Base-by-base conservation (phyloP, 64 coral and sea anemone species). In the Stylophora pistillata region DNA sequence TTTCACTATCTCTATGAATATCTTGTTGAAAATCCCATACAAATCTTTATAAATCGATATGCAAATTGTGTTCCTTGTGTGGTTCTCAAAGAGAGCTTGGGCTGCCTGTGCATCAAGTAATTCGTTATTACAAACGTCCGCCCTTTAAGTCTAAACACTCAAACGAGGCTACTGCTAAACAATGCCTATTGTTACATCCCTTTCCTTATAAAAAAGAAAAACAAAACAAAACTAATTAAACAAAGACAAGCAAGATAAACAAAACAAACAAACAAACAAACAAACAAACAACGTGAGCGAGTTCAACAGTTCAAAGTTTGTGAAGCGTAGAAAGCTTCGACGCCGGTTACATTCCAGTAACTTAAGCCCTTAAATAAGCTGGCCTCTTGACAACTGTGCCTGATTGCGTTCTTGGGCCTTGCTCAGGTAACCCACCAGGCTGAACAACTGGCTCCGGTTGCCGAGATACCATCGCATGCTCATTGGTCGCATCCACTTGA, bases 271-370 rank as follows among this genome's bases (percentile, higher is more conserved):
- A 0, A 71, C 25, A 71, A n/a, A n/a, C n/a, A n/a, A 71, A 2
- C 25, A 71, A 71, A 27, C 17, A 71, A 71, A 2, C 21, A 25
- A 71, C 27, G 68, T 71, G 6, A 41, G 37, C 6, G 37, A 41
- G 37, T 41, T 71, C 68, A 71, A 71, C 17, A 27, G 18, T 71
- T 71, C 68, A 71, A 71, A n/a, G 68, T 71, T 71, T 71, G 68
- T 71, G 25, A 11, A n/a, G 26, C 18, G 68, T 71, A 27, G n/a
- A 71, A 71, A 27, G n/a, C 17, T n/a, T n/a, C n/a, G n/a, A n/a
- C n/a, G n/a, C n/a, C n/a, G n/a, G n/a, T n/a, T 71, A 27, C 68
- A 71, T 21, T 11, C 18, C n/a, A n/a, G 18, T 71, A 27, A n/a
- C 68, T 27, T 71, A 71, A 71, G 4, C 68, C 68, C 25, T 71